Evolutionary conservation across 2,113 vertebrate genomes (phyloP), one percentile per base, ranked within the genome.

Genomic region (Gobio gobio): DNA sequence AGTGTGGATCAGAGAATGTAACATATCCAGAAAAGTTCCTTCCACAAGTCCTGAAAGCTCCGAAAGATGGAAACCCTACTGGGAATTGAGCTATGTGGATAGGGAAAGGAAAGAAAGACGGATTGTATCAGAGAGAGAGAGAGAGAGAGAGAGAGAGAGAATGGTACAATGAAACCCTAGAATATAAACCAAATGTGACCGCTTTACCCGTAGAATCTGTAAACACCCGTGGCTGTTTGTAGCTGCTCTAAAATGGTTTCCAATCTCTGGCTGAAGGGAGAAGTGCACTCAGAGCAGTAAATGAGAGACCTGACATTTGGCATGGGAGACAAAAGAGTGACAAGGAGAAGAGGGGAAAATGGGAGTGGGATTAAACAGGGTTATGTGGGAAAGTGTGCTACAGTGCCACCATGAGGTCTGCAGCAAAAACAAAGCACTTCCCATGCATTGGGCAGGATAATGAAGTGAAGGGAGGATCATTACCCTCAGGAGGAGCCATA

Each of bases 11-110:
- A 89, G 86, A 87, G 90, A 87, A 90, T 92, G 90, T 93, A 92
- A 92, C 88, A 93, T 89, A 58, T 93, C 90, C 89, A 88, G 77
- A 87, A 89, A 89, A 86, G 86, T 92, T 93, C 89, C 90, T 92
- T 92, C 92, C 93, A 90, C 88, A 88, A 86, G 88, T 89, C 89
- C 86, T 81, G 45, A 93, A 92, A 93, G 90, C 94, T 90, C 91
- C 92, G 93, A 94, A 94, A 93, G 89, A 93, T 93, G 90, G 92
- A 93, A 90, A 90, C 93, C 89, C 91, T 86, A 24, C 51, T 70
- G 92, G 89, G 93, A 91, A 91, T 93, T 86, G 64, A 95, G 92
- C 87, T 92, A 94, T 93, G 91, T 85, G 88, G 88, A 90, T 43
- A 59, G 85, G 87, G 84, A 86, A 83, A 90, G 90, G 90, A 77